phyloP scores from a whole-genome alignment of 2,113 vertebrate species.

The Periophthalmus modestus region DNA sequence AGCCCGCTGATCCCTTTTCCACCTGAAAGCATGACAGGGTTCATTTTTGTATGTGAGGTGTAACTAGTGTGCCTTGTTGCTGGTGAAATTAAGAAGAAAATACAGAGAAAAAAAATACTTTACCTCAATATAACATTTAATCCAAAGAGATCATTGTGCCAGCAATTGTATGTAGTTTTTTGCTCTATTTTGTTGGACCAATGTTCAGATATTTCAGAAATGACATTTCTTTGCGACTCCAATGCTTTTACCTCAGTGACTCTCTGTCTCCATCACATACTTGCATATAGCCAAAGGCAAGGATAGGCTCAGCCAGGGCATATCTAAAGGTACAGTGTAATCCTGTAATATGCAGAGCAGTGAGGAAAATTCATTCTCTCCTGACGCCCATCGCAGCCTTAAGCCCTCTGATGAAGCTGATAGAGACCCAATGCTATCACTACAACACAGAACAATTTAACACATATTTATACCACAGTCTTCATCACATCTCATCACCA shows the following conservation, averaged over 20 bases:
- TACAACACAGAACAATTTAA: slow-evolving; percentile 73
- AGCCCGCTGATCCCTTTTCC: not conserved
- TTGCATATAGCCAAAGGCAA: slow-evolving; percentile 59
- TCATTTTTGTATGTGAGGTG: not conserved
- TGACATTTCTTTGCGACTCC: slow-evolving; percentile 38
- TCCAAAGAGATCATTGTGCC: not conserved
- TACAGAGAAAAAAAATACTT: too few species aligned
- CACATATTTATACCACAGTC: slow-evolving; percentile 1
- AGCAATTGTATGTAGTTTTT: not conserved
- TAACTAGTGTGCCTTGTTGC: not conserved
- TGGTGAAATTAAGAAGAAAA: not conserved
- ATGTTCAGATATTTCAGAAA: slow-evolving; percentile 36
- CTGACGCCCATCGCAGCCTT: slow-evolving; percentile 68
- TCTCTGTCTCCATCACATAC: slow-evolving; percentile 61
- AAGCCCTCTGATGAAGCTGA: slow-evolving; percentile 75
- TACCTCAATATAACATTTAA: not conserved
- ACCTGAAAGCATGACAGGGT: not conserved
- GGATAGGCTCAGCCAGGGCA: slow-evolving; percentile 61
- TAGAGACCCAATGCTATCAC: slow-evolving; percentile 76
- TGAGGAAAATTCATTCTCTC: slow-evolving; percentile 72
- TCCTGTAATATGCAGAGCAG: slow-evolving; percentile 78
- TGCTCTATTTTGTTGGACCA: slow-evolving; percentile 39
- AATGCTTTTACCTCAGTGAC: slow-evolving; percentile 35
- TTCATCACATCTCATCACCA: slow-evolving; percentile 15
- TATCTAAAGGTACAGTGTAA: slow-evolving; percentile 78